Evolutionary conservation across 2,113 vertebrate genomes (phyloP).

Genomic region (Menidia beryllina): DNA sequence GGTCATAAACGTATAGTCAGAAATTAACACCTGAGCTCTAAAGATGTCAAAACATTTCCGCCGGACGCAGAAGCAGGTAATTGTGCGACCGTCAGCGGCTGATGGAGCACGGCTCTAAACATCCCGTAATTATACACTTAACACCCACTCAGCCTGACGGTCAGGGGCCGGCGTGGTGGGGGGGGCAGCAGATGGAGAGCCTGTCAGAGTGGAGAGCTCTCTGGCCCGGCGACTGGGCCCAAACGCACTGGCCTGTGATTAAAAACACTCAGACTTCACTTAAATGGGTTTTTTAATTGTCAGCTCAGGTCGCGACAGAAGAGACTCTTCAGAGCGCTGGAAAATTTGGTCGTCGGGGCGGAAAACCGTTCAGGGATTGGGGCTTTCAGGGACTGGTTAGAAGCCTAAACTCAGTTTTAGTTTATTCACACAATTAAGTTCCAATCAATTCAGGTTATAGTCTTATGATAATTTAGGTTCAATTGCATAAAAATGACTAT

Average conservation of each 20-base stretch:
- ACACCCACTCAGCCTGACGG: constrained; percentile 44
- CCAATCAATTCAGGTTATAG: too few relatives aligned
- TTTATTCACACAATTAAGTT: too few relatives aligned
- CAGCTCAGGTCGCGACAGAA: constrained; percentile 25
- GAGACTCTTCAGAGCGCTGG: constrained; percentile 13
- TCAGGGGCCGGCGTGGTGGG: constrained; percentile 20
- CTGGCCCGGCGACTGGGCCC: too few relatives aligned
- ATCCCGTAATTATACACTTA: constrained; percentile 71
- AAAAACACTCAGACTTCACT: constrained; percentile 62
- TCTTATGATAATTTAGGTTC: too few relatives aligned
- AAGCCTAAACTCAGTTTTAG: too few relatives aligned
- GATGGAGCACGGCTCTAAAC: constrained; percentile 47
- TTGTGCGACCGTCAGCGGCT: constrained; percentile 44
- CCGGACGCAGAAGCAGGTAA: neutral
- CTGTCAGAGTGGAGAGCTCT: constrained; percentile 74
- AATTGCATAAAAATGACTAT: too few relatives aligned
- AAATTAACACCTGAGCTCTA: constrained; percentile 16
- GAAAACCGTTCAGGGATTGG: neutral
- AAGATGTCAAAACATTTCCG: constrained; percentile 19
- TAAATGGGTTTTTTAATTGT: constrained; percentile 38
- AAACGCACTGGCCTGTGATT: constrained; percentile 46
- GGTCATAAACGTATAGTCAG: too few relatives aligned
- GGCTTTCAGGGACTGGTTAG: too few relatives aligned
- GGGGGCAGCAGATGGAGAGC: constrained; percentile 66
- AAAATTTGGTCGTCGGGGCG: neutral